These are phyloP conservation scores for Drosophila azteca DNA, from an alignment of 1,140 invertebrate species.

Conservation along the genomic window DNA sequence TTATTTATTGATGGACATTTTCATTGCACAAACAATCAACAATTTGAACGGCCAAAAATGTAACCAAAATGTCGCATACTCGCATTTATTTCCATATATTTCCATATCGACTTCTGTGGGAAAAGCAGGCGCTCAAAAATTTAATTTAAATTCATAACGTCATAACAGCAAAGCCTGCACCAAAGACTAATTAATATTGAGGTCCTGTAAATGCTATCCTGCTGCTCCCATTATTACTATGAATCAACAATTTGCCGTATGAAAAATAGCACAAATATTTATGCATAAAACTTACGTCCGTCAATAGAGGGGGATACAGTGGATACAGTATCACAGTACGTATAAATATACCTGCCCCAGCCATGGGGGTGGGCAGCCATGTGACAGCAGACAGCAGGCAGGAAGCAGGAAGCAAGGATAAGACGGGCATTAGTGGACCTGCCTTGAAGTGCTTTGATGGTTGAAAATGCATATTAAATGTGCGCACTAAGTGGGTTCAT, in stretches of 20 bases:
- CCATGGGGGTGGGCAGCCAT: background rate
- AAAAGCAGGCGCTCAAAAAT: slow-evolving; percentile 22
- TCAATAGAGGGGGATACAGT: background rate
- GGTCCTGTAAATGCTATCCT: background rate
- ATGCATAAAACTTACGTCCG: slow-evolving; percentile 1
- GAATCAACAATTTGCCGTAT: background rate
- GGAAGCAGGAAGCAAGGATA: slow-evolving; percentile 14
- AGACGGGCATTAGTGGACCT: background rate
- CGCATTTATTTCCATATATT: slow-evolving; percentile 33
- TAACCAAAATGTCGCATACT: no score
- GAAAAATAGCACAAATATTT: background rate
- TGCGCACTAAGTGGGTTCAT: slow-evolving; percentile 23
- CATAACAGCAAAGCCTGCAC: background rate
- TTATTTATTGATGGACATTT: slow-evolving; percentile 42
- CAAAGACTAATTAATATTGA: slow-evolving; percentile 6
- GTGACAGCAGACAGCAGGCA: no score
- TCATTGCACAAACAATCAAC: slow-evolving; percentile 11
- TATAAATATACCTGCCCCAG: background rate
- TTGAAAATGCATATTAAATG: slow-evolving; percentile 35
- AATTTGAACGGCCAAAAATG: background rate
- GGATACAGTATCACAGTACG: slow-evolving; percentile 1
- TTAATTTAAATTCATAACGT: slow-evolving; percentile 36
- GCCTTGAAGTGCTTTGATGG: slow-evolving; percentile 21
- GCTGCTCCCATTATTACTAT: background rate
- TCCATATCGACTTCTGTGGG: background rate